Base-by-base conservation (phyloP, 2,113 vertebrate species). In the Oreamnos americanus region DNA sequence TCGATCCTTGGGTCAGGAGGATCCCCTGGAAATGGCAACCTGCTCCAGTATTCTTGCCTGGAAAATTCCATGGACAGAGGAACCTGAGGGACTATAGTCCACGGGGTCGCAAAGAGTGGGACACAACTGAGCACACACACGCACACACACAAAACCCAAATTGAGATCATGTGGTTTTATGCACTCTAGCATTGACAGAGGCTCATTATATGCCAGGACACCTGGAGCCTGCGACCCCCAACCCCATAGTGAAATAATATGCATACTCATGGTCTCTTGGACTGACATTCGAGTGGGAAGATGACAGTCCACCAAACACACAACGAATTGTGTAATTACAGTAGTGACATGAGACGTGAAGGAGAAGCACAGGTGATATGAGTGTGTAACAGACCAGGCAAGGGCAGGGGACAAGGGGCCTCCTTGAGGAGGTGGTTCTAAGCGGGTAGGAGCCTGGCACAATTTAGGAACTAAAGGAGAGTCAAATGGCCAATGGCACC, bases 391-490 rank as follows among this genome's bases (percentile, higher is more conserved):
- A n/a, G 53, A 45, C 43, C 64, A 19, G 74, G 45, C 11, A 6
- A 6, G 85, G 74, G 21, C 9, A 14, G 9, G 51, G 7, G 28
- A 30, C 11, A 4, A 12, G 76, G 23, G 33, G 28, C 51, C 30
- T 82, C n/a, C 47, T 91, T 33, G 55, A 84, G 39, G 47, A 85
- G 47, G 17, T 45, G 76, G 36, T 5, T 53, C 45, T 45, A 25
- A 60, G 12, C 0, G 2, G 11, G 5, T 45, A 74, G 19, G 28
- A 51, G 14, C 43, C 45, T 0, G 3, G 13, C 23, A 36, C 1
- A 2, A 12, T 45, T 84, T 60, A 90, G 71, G 51, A 81, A 55
- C 2, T 7, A 12, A 81, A 71, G 55, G 55, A 82, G 64, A 88
- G 11, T n/a, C 17, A 0, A 2, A 23, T 28, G 58, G 67, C 23